Evolutionary conservation across 2,797 vertebrate species (phyloP).

Genomic region (Sebastes ruberrimus): DNA sequence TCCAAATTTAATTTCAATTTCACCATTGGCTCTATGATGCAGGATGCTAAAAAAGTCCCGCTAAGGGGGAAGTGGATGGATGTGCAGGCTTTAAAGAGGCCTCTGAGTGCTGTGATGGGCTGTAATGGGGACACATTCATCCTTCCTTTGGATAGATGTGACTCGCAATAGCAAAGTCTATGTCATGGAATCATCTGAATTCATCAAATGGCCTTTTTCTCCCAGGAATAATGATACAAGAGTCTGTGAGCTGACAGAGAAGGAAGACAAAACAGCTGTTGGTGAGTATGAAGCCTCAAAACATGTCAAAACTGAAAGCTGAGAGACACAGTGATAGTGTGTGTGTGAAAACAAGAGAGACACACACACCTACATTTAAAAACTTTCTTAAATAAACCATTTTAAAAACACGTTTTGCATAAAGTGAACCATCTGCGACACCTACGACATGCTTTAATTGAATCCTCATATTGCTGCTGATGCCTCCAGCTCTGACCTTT

Average conservation of each 20-base stretch:
- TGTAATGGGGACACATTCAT: constrained; percentile 30
- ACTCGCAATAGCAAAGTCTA: constrained; percentile 1
- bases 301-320: background rate
- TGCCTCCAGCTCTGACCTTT: constrained; percentile 48
- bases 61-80: constrained; percentile 26
- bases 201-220: background rate
- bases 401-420: background rate
- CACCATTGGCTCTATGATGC: constrained; percentile 22
- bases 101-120: constrained; percentile 38
- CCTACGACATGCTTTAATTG: background rate
- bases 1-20: constrained; percentile 59
- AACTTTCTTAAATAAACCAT: background rate
- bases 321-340: background rate
- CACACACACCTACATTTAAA: background rate
- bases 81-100: constrained; percentile 30
- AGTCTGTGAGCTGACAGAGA: background rate
- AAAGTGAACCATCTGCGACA: background rate
- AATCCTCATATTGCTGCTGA: background rate
- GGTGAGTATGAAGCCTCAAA: background rate
- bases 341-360: background rate
- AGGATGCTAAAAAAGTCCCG: constrained; percentile 14
- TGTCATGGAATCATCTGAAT: constrained; percentile 2
- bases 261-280: background rate
- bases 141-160: constrained; percentile 16
- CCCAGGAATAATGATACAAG: background rate